Base-by-base conservation (phyloP, 2,888 invertebrate species). In the Drosophila fulvimacula region DNA sequence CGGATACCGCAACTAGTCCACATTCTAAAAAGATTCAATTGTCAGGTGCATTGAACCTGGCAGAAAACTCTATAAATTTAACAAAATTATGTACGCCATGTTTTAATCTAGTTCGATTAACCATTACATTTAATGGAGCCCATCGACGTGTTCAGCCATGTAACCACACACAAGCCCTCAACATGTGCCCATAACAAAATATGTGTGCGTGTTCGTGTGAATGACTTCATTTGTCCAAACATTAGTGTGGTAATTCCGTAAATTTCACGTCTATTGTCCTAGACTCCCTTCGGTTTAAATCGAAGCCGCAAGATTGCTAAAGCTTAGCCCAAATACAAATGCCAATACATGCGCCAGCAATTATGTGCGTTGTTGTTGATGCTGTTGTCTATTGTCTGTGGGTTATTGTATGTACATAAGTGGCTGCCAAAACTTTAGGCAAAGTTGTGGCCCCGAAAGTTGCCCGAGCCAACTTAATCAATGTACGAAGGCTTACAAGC, bases 231-330 rank as follows among this genome's bases (percentile, higher is more conserved):
- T 81, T 83, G 81, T 81, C 73, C 79, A 62, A 75, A 66, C 83
- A 81, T 85, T 88, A 81, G 79, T 81, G 70, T 56, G 88, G 80
- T 78, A 80, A 88, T 88, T 86, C 81, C 82, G 87, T 86, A 86
- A 86, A 85, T 83, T 87, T 86, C 79, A 81, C 81, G 87, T 78
- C 81, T 69, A 68, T 62, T 80, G 66, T 69, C 49, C 58, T 58
- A 32, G 48, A 66, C 60, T 53, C 69, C 70, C 56, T 63, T 77
- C 49, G 63, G 71, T 84, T 87, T 81, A 84, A 87, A 86, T 83
- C 78, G 39, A 59, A 77, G 69, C 82, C 82, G 66, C 82, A 87
- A 84, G 73, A 88, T 80, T 78, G 78, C 69, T 60, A 49, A 46
- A 72, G 73, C 81, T 83, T 82, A 83, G 78, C 83, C 78, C 68